Evolutionary conservation across 64 coral and sea anemone species (phyloP), one percentile per base, ranked within the genome.

Genomic region (Pachyseris speciosa): DNA sequence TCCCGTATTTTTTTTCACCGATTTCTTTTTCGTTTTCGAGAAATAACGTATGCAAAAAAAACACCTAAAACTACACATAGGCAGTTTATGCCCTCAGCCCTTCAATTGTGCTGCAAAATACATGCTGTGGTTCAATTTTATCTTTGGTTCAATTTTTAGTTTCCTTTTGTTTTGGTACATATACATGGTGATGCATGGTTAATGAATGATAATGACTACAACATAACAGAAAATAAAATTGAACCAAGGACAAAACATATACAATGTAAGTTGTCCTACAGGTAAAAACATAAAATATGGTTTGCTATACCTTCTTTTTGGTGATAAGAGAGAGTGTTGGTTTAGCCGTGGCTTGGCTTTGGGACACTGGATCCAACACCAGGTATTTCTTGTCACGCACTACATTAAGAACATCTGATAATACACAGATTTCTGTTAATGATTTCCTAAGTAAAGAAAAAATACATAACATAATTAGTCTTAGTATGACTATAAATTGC

Each of bases 401-500:
- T 25, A 95, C 78, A 92, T 89, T 95, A 1, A 99, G 44, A 13
- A 99, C 80, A 83, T 99, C 97, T 2, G 93, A 89, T 45, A 99
- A 86, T 26, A 95, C 97, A 84, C 93, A 95, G 38, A 99, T 65
- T 52, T 99, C 94, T 34, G 96, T 98, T 75, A 98, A 71, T n/a
- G 96, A 86, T 81, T 95, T 98, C 64, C 96, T 98, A 59, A 5
- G 39, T 43, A 60, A 37, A 65, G 68, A 78, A 25, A 71, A 78
- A 68, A 27, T 1, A 55, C 4, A 22, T 8, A n/a, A 36, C 4
- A 20, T 4, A 11, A 70, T 38, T 19, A 67, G 4, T 67, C 4
- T 17, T 33, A 15, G 16, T 16, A 1, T 33, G 19, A 70, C 16
- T 20, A 20, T 57, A 15, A 5, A 48, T 48, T 48, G 45, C 13